Conservation (phyloP, 2,797 vertebrate genomes). For the Podarcis lilfordi region DNA sequence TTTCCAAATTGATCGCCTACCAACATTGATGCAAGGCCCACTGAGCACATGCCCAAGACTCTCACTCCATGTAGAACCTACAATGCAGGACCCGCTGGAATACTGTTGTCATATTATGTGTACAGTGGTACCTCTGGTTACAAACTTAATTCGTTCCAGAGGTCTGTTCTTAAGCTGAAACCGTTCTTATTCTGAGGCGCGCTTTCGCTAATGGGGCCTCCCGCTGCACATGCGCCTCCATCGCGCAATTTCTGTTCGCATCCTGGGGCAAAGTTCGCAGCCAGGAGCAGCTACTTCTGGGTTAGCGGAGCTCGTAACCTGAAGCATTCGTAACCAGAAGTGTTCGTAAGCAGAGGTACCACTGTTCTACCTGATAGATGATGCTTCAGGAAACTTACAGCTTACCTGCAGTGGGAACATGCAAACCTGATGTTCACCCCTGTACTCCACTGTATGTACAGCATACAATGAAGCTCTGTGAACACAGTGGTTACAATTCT, state of each 20-base stretch:
- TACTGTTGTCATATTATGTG: background rate
- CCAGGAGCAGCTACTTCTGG: too few relatives aligned
- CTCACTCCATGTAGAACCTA: background rate
- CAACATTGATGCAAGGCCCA: background rate
- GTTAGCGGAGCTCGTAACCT: too few relatives aligned
- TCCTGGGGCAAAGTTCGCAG: too few relatives aligned
- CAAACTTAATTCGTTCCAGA: too few relatives aligned
- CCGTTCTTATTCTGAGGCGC: too few relatives aligned
- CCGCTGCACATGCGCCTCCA: too few relatives aligned
- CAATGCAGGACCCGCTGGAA: background rate
- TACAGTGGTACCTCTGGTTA: too few relatives aligned
- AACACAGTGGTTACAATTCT: background rate
- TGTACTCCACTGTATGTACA: background rate
- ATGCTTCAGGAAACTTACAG: background rate
- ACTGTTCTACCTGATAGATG: background rate
- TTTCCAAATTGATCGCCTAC: background rate
- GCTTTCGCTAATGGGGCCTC: too few relatives aligned
- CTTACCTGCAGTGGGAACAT: background rate
- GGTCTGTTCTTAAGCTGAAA: too few relatives aligned
- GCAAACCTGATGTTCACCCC: background rate
- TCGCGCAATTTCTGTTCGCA: fast-evolving
- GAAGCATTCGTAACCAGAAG: too few relatives aligned
- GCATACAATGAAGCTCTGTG: background rate
- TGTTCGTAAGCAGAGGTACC: too few relatives aligned
- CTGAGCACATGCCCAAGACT: background rate